These are phyloP conservation scores for Riptortus pedestris DNA, from an alignment of 1,140 invertebrate genomes.

Conservation along the genomic window DNA sequence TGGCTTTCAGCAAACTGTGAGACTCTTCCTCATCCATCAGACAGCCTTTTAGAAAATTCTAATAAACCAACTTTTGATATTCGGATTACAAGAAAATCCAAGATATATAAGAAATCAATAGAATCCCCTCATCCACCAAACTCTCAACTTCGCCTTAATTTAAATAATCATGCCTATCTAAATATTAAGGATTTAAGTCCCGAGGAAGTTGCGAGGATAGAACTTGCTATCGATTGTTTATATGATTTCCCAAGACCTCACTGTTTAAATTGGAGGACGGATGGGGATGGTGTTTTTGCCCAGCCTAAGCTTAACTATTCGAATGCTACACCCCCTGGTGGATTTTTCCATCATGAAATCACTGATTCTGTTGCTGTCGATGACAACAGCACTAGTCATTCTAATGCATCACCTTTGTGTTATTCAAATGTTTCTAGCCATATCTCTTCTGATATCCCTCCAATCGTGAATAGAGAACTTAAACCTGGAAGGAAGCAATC, in stretches of 20 bases:
- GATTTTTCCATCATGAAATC: slow-evolving; percentile 50
- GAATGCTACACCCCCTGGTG: slow-evolving; percentile 55
- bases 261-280: slow-evolving; percentile 38
- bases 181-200: slow-evolving; percentile 31
- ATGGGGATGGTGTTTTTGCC: slow-evolving; percentile 26
- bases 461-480: slow-evolving; percentile 61
- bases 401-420: slow-evolving; percentile 37
- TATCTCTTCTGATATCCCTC: slow-evolving; percentile 41
- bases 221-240: slow-evolving; percentile 46
- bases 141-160: slow-evolving; percentile 46
- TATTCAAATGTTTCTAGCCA: slow-evolving; percentile 49
- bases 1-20: slow-evolving; percentile 43
- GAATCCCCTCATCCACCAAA: slow-evolving; percentile 67
- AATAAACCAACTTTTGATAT: slow-evolving; percentile 35
- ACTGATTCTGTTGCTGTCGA: slow-evolving; percentile 32
- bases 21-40: slow-evolving; percentile 45
- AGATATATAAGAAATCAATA: slow-evolving; percentile 39
- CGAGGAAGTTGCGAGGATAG: slow-evolving; percentile 17
- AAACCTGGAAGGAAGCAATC: slow-evolving; percentile 59
- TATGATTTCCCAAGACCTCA: slow-evolving; percentile 64
- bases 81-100: no score
- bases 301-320: slow-evolving; percentile 50
- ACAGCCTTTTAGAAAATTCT: slow-evolving; percentile 45
- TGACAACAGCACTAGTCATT: slow-evolving; percentile 44
- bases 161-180: slow-evolving; percentile 33